A percentile compares a stretch with the other conserved stretches of the same genome.
Evolutionary conservation across 2,797 vertebrate genomes (phyloP).

Genomic region (Acanthopagrus latus): DNA sequence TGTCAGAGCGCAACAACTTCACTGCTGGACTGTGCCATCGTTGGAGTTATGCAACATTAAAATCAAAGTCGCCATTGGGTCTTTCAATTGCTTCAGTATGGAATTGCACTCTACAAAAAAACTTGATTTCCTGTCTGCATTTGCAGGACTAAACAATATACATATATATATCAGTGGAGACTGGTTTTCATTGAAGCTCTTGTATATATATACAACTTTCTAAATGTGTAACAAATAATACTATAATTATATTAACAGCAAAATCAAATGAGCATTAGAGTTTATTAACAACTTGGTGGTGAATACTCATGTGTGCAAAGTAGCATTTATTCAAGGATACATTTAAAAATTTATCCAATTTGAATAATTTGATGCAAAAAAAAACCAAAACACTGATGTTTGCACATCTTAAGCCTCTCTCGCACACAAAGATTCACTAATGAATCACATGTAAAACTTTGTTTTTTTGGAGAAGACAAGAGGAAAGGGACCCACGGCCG

Average conservation of each 20-base stretch:
- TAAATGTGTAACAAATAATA: not conserved
- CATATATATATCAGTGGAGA: not conserved
- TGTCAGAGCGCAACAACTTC: too few relatives aligned
- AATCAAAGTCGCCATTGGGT: too few relatives aligned
- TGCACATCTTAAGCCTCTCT: not conserved
- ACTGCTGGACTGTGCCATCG: too few relatives aligned
- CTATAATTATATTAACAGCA: not conserved
- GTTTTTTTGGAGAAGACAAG: slow-evolving; percentile 6
- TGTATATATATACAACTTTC: too few relatives aligned
- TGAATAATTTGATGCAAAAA: not conserved
- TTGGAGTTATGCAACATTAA: too few relatives aligned
- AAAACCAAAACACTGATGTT: not conserved
- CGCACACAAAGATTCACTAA: not conserved
- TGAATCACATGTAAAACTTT: not conserved
- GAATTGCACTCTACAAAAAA: not conserved
- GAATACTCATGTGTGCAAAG: not conserved
- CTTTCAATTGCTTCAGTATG: not conserved
- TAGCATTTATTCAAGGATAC: not conserved
- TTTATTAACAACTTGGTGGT: not conserved
- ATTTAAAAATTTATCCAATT: not conserved
- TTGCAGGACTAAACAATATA: not conserved
- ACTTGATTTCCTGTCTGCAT: not conserved
- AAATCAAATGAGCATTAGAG: not conserved
- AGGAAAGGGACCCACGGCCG: not conserved
- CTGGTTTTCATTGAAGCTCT: not conserved